A percentile compares a stretch with the other conserved stretches of the same genome.
Evolutionary conservation across 2,113 vertebrate genomes (phyloP).

Genomic region (Ciconia maguari): DNA sequence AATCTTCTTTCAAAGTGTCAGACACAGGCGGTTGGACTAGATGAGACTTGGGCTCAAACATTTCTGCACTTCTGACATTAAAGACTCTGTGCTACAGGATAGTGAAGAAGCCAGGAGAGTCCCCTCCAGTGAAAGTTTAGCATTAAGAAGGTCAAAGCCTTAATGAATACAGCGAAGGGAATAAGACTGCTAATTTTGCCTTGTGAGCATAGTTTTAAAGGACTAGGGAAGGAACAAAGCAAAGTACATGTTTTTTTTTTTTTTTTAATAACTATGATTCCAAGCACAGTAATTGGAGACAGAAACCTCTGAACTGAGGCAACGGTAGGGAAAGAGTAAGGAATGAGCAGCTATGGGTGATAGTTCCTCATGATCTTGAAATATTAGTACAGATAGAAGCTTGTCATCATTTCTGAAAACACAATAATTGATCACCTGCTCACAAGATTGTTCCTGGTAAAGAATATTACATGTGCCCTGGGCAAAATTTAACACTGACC

Average conservation of each 20-base stretch:
- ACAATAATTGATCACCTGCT: neutral
- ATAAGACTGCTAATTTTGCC: neutral
- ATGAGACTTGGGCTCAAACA: neutral
- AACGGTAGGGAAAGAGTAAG: neutral
- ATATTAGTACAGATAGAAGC: neutral
- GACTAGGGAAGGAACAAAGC: neutral
- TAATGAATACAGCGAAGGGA: neutral
- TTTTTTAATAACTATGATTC: neutral
- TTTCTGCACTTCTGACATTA: neutral
- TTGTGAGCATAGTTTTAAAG: neutral
- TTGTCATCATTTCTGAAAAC: neutral
- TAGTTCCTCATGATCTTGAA: neutral
- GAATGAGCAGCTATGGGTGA: neutral
- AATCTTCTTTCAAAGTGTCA: neutral
- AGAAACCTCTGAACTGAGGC: neutral
- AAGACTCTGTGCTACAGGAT: neutral
- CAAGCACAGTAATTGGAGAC: neutral
- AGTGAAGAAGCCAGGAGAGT: neutral
- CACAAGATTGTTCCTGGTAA: neutral
- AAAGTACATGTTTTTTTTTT: neutral
- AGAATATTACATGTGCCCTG: neutral
- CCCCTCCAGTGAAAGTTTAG: neutral
- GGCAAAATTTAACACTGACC: neutral
- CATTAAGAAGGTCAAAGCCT: conserved; percentile 32
- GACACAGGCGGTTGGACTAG: neutral